Evolutionary conservation across 1,140 invertebrate genomes (phyloP), one percentile per base, ranked within the genome.

Genomic region (Eumaeus atala): DNA sequence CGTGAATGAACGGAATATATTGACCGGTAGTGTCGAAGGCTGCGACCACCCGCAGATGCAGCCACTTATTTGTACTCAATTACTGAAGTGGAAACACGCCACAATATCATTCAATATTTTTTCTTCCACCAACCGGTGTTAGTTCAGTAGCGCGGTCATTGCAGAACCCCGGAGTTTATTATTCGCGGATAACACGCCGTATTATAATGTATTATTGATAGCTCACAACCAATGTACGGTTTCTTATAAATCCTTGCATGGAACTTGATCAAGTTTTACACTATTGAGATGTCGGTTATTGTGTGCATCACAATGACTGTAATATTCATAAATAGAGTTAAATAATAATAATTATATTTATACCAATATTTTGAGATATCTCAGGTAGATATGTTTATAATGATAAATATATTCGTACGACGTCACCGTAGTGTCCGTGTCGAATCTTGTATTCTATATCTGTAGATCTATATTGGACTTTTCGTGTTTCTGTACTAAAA

Each of bases 61-160:
- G 54, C 56, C 51, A 33, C 28, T 62, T 56, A 70, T 66, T 76
- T 79, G 61, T 74, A 54, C 48, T 49, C 47, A 64, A 36, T 56
- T 67, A 77, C 67, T 84, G 72, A 67, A 74, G 64, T 81, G 82
- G 76, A 83, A 83, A 62, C 59, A 28, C 47, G 58, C 59, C 53
- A 66, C 67, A 79, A 72, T 64, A 73, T 78, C 77, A 81, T 81
- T 76, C 66, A 71, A 64, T 53, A 51, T 50, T 56, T 33, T 56
- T 64, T 66, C 62, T 62, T 65, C 61, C 44, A 65, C 48, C 44
- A 35, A 48, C 48, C 54, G 58, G 64, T 70, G 66, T 65, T 63
- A 62, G 63, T 69, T 63, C 73, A 69, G 74, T 76, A 83, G 77
- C 74, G 52, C 63, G 66, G 66, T 72, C 63, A 70, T 64, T 58